Base-by-base conservation (phyloP, 2,888 invertebrate genomes). In the Sericinus montela region DNA sequence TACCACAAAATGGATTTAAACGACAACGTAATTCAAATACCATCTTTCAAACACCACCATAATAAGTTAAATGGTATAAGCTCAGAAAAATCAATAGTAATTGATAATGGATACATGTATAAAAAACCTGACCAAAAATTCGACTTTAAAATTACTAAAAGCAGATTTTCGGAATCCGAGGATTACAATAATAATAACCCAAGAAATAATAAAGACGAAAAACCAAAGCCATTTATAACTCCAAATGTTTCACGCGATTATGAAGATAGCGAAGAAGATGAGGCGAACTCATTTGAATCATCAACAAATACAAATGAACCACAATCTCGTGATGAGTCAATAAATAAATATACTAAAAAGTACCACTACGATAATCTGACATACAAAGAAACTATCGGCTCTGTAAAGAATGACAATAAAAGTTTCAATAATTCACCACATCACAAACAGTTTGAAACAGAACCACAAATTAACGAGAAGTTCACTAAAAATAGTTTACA, bases 181-280 rank as follows among this genome's bases (percentile, higher is more conserved):
- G 52, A 56, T 19, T 48, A 42, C 25, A 32, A 42, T 36, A 32
- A 32, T 1, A 11, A n/a, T 1, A 40, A 1, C 29, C 23, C 2
- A 51, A 37, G 1, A 32, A 37, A 38, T 46, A 52, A 45, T 56
- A 34, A 45, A 19, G 10, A 46, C 34, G 40, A 52, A 1, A 56
- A 55, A 29, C 40, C 40, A 9, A 60, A 58, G 32, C 65, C 67
- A 3, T 69, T 67, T 41, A 58, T 61, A 23, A 66, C 62, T 29
- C 63, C 66, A 29, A 63, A 64, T 28, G 63, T 59, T 5, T 56
- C 54, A 14, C 50, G 53, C 8, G 52, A 51, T 37, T 52, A 55
- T 13, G 52, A 55, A 25, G 4, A 2, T 13, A 38, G 25, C 5
- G 29, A 43, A n/a, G 13, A 15, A 14, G 45, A 53, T 32, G 48